Evolutionary conservation across 1,140 invertebrate genomes (phyloP).

Genomic region (Camponotus pennsylvanicus): DNA sequence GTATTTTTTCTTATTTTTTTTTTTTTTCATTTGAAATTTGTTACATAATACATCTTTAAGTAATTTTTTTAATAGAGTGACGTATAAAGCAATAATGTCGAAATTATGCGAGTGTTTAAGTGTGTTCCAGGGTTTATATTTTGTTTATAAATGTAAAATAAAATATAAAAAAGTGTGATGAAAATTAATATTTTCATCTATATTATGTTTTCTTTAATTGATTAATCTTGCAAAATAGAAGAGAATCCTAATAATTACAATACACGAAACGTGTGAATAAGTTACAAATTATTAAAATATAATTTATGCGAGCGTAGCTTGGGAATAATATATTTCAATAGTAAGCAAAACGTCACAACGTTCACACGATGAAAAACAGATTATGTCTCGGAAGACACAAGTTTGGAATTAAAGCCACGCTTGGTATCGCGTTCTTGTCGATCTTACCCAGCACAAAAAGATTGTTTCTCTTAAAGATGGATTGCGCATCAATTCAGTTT

Average conservation of each 20-base stretch:
- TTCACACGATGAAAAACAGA: not conserved
- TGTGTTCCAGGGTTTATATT: too few species aligned
- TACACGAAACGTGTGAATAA: not conserved
- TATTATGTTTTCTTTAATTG: not conserved
- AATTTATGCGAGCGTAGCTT: not conserved
- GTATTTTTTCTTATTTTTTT: too few species aligned
- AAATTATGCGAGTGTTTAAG: too few species aligned
- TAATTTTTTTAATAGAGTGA: too few species aligned
- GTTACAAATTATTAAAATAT: not conserved
- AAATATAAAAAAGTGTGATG: too few species aligned
- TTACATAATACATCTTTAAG: too few species aligned
- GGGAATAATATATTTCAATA: not conserved
- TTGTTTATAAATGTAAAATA: too few species aligned
- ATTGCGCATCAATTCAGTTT: constrained; percentile 18
- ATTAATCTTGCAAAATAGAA: not conserved
- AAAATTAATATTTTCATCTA: not conserved
- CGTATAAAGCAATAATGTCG: too few species aligned
- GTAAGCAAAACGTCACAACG: constrained; percentile 21
- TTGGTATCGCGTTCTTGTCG: not conserved
- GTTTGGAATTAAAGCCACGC: constrained; percentile 15
- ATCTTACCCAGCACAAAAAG: not conserved
- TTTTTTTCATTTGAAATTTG: too few species aligned
- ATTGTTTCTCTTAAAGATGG: constrained; percentile 12
- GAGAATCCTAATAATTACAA: not conserved
- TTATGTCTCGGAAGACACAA: not conserved